Conservation (phyloP, 2,797 vertebrate species). For the Pitangus sulphuratus region DNA sequence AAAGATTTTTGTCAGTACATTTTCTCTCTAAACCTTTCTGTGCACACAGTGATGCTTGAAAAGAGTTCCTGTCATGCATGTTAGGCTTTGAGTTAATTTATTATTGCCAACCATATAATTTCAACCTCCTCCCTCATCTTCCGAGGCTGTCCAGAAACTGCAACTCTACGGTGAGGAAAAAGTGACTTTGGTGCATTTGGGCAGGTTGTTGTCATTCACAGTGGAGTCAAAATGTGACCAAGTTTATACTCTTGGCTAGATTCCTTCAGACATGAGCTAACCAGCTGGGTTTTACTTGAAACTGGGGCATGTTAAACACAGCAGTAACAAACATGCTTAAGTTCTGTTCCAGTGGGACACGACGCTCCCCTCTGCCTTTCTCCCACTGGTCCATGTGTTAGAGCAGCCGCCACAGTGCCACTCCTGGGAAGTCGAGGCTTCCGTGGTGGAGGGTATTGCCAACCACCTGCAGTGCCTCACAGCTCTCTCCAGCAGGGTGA, state of each 20-base stretch:
- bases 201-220: background rate
- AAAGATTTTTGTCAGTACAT: background rate
- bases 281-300: background rate
- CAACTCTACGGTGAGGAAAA: background rate
- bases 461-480: background rate
- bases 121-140: background rate
- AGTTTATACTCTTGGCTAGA: background rate
- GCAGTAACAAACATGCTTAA: background rate
- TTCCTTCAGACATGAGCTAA: background rate
- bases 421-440: accelerated
- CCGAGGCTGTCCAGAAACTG: background rate
- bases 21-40: background rate
- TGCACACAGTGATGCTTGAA: background rate
- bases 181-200: background rate
- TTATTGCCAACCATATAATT: background rate
- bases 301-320: background rate
- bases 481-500: accelerated
- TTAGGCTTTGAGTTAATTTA: background rate
- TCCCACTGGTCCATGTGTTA: accelerated
- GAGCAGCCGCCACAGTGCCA: no score
- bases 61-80: background rate
- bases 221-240: background rate
- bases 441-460: background rate
- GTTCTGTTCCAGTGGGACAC: background rate
- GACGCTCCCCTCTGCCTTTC: background rate